Evolutionary conservation across 2,797 vertebrate species (phyloP).

Genomic region (Mormyrus hasselquistii): DNA sequence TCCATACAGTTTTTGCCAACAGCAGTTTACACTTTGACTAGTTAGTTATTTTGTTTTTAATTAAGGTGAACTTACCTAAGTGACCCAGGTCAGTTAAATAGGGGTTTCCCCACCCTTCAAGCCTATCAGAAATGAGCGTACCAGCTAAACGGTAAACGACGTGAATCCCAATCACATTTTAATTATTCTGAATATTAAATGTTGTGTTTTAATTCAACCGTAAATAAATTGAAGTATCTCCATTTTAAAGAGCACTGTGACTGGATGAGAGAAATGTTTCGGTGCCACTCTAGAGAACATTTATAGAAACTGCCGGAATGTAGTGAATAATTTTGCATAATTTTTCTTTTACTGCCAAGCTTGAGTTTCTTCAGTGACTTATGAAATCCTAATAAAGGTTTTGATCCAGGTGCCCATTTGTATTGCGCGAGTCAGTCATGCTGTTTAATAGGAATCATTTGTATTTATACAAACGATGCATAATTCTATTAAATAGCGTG

Average conservation of each 20-base stretch:
- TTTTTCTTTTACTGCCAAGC: neutral
- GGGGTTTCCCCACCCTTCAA: neutral
- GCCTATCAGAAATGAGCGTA: neutral
- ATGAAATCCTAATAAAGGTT: constrained; percentile 34
- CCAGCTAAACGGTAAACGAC: neutral
- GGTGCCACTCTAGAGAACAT: neutral
- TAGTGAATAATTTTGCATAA: neutral
- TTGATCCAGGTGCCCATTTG: constrained; percentile 9
- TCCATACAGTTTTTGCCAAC: neutral
- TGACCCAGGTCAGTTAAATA: neutral
- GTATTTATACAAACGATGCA: neutral
- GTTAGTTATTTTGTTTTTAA: neutral
- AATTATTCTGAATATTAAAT: neutral
- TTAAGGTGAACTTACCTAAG: neutral
- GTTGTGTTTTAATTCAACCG: neutral
- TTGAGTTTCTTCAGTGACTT: constrained; percentile 24
- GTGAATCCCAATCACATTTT: neutral
- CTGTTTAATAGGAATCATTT: constrained; percentile 33
- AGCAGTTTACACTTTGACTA: neutral
- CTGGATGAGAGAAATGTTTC: neutral
- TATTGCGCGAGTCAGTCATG: constrained; percentile 3
- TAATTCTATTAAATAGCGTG: neutral
- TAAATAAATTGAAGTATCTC: constrained; percentile 1
- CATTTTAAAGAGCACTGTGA: neutral
- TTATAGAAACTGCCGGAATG: neutral